Evolutionary conservation across 1,140 invertebrate genomes (phyloP), one percentile per base, ranked within the genome.

Genomic region (Drosophila yakuba): DNA sequence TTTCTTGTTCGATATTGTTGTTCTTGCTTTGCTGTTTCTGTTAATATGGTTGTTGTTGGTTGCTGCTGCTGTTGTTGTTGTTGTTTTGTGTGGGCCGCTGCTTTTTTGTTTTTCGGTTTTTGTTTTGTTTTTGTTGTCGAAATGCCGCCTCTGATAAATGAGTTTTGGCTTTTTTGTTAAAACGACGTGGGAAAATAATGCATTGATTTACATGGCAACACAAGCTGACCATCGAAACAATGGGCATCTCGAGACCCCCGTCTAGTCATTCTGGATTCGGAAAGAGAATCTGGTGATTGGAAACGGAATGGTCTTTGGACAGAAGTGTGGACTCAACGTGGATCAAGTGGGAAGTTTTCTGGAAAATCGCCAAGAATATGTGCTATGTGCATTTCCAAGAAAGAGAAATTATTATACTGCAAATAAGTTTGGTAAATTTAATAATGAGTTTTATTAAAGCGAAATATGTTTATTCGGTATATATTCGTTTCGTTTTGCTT

Each of bases 111-210:
- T 17, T 17, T 17, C 17, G 23, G 35, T 52, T 68, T 32, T 57
- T 67, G 48, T 51, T 67, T 35, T 62, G 67, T 44, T 81, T 69
- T 82, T 83, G 75, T 83, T 83, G 71, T 83, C 78, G 71, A 83
- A 83, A 83, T 79, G 71, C 80, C 80, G 80, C 61, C 47, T 74
- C 80, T 83, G 80, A 84, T 84, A 84, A 84, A 84, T 84, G 80
- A 84, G 80, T 76, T 84, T 83, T 84, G 55, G 80, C 55, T 72
- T 79, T 83, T 75, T 82, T 76, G 75, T 83, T 78, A 67, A 84
- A 84, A 73, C 80, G 80, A 79, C 72, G 80, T 84, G 80, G 80
- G 80, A 84, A 84, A 84, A 84, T 84, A 63, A 72, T 79, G 75
- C 76, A 63, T 83, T 60, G 75, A 84, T 84, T 84, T 84, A 84